Percentiles rank a stretch among this genome's conserved stretches.
Evolutionary conservation across 2,888 invertebrate species (phyloP).

Genomic region (Cataglyphis livida): DNA sequence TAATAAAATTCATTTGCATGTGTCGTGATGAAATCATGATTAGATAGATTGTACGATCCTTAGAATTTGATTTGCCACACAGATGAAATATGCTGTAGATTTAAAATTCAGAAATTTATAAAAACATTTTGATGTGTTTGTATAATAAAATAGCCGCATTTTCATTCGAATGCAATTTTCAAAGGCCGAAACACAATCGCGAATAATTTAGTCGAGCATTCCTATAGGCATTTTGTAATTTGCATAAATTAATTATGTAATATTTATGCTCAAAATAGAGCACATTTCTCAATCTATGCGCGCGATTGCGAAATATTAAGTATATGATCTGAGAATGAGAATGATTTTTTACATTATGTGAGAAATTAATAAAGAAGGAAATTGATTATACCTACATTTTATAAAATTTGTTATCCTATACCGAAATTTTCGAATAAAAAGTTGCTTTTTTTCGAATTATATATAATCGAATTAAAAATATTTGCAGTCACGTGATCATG

Average conservation of each 20-base stretch:
- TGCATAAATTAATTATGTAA: neutral
- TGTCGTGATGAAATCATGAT: neutral
- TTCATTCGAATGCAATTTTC: neutral
- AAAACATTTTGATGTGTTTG: neutral
- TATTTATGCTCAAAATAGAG: no score
- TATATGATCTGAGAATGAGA: neutral
- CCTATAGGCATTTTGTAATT: neutral
- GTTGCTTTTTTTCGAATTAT: neutral
- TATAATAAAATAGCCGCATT: neutral
- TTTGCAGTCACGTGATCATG: neutral
- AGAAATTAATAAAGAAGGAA: neutral
- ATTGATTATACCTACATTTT: neutral
- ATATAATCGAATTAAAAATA: neutral
- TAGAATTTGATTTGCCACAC: neutral
- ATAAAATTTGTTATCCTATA: neutral
- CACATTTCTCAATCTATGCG: neutral
- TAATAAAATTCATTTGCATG: neutral
- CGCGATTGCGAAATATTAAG: neutral
- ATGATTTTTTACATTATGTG: neutral
- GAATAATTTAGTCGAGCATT: neutral
- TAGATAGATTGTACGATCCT: neutral
- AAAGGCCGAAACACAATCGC: neutral
- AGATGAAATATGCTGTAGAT: neutral
- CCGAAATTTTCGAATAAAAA: neutral
- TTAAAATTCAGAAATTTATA: neutral